phyloP scores from a whole-genome alignment of 2,888 invertebrate species.

The Macaria liturata region DNA sequence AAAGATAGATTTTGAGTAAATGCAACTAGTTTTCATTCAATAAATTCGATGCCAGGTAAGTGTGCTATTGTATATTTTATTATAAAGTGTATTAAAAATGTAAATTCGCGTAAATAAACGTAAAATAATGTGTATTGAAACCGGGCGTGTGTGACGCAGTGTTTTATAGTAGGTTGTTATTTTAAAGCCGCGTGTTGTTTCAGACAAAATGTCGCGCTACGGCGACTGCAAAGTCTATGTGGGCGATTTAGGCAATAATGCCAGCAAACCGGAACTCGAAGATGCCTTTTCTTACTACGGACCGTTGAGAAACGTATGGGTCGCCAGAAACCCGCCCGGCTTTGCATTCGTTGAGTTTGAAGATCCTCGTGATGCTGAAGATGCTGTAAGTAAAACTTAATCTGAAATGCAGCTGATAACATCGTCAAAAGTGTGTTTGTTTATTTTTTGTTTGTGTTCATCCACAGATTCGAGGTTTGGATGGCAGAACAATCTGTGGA shows the following conservation, averaged over 20 bases:
- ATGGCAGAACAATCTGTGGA: slow-evolving; percentile 94
- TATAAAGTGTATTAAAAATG: not conserved
- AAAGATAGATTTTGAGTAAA: slow-evolving; percentile 17
- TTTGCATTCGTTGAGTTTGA: slow-evolving; percentile 98
- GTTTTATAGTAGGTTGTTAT: not conserved
- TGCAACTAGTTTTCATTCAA: slow-evolving; percentile 20
- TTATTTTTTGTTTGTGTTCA: too few species aligned
- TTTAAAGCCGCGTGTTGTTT: not conserved
- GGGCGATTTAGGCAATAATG: slow-evolving; percentile 95
- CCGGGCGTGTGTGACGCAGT: slow-evolving; percentile 22
- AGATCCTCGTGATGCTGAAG: slow-evolving; percentile 95
- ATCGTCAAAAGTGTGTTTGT: too few species aligned
- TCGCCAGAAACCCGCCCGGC: slow-evolving; percentile 97
- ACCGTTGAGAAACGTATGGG: slow-evolving; percentile 96
- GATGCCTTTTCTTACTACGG: slow-evolving; percentile 97
- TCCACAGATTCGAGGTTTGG: slow-evolving; percentile 81
- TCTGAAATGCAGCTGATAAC: too few species aligned
- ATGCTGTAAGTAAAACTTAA: slow-evolving; percentile 86
- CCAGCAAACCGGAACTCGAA: slow-evolving; percentile 96
- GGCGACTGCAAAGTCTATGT: slow-evolving; percentile 98
- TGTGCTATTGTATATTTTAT: not conserved
- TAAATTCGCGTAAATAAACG: not conserved
- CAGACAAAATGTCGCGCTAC: slow-evolving; percentile 87
- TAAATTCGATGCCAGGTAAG: slow-evolving; percentile 26
- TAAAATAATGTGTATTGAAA: slow-evolving; percentile 6